Percentiles rank a stretch among this genome's conserved stretches.
phyloP scores from a whole-genome alignment of 2,113 vertebrate species.

The Grantiella picta region DNA sequence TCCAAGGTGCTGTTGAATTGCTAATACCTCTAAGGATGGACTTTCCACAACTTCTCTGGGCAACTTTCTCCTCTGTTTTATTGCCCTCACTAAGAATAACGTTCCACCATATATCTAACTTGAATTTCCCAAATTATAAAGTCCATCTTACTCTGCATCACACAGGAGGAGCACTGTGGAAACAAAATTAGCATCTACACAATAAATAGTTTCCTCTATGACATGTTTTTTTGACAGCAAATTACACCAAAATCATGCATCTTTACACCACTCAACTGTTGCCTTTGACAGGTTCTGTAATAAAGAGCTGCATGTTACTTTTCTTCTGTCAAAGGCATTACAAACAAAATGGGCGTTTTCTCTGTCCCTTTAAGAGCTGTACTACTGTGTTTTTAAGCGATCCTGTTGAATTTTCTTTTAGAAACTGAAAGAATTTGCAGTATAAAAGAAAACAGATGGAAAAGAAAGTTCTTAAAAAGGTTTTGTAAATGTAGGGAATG shows the following conservation, averaged over 20 bases:
- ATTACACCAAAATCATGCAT: neutral
- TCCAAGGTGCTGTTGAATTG: fast-evolving
- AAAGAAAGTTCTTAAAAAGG: neutral
- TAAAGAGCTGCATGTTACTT: neutral
- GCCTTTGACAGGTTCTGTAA: neutral
- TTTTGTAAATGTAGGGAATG: neutral
- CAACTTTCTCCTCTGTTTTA: neutral
- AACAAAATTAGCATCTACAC: neutral
- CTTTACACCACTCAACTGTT: neutral
- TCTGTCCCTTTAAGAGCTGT: neutral
- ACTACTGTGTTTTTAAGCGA: neutral
- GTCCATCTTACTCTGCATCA: neutral
- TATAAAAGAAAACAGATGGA: neutral
- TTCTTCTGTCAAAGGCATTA: neutral
- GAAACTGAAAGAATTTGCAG: neutral
- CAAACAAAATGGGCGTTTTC: neutral
- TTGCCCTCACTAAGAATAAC: neutral
- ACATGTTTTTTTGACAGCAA: neutral
- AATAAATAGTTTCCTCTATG: neutral
- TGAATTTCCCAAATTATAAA: neutral
- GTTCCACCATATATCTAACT: neutral
- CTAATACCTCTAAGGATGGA: neutral
- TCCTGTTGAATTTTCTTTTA: neutral
- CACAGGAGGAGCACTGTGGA: neutral
- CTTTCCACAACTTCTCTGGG: neutral